A percentile compares a stretch with the other conserved stretches of the same genome.
Evolutionary conservation across 2,113 vertebrate species (phyloP).

Genomic region (Fregetta grallaria): DNA sequence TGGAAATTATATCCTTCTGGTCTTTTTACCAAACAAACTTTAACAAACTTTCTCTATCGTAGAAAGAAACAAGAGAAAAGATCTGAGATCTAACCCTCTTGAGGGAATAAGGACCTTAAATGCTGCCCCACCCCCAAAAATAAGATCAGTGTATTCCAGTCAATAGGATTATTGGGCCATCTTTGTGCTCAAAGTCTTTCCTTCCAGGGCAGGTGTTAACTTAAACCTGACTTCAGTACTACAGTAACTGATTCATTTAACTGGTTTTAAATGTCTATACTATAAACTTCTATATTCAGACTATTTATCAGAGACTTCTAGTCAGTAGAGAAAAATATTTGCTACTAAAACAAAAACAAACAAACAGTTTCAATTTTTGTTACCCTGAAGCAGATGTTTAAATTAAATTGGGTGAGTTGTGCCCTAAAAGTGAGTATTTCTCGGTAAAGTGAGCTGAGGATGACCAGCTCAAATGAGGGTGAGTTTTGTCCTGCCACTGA

Average conservation of each 20-base stretch:
- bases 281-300: neutral
- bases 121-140: rapidly evolving
- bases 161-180: neutral
- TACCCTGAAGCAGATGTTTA: neutral
- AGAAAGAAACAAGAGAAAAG: neutral
- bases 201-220: neutral
- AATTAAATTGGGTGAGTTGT: neutral
- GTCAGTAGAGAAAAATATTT: neutral
- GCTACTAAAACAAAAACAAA: neutral
- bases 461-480: neutral
- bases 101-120: neutral
- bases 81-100: neutral
- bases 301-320: neutral
- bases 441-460: neutral
- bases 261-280: neutral
- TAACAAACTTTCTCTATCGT: neutral
- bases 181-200: neutral
- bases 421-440: neutral
- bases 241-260: neutral
- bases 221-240: neutral
- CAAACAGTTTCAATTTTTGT: neutral
- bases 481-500: neutral
- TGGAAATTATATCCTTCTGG: neutral
- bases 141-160: neutral
- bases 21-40: neutral